Evolutionary conservation across 2,888 invertebrate species (phyloP), one percentile per base, ranked within the genome.

Genomic region (Noctuana brunneofusca): DNA sequence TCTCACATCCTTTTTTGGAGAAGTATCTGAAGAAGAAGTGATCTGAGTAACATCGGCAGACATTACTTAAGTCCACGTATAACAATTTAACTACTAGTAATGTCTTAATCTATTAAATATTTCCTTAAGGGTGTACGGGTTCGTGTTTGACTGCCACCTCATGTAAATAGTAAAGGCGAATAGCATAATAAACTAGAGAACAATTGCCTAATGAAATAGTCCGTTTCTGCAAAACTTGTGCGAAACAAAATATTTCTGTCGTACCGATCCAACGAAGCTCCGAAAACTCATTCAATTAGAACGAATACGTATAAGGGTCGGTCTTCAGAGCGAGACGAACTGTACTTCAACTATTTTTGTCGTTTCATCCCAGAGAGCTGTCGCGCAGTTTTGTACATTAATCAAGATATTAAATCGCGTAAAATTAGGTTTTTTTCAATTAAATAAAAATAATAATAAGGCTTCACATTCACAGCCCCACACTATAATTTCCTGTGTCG

Each of bases 201-300:
- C 41, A 41, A 41, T 41, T 9, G 8, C 41, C 9, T 41, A 41
- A 41, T 18, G 18, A 18, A 41, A 41, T 41, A 18, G 16, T 41
- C 3, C 9, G 41, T 9, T 9, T 3, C 41, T 18, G 14, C 16
- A 18, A 41, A 41, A 41, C 41, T 41, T 41, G 41, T 41, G 41
- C 41, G 41, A 41, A 18, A 41, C 16, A 41, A 18, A 41, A 18
- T 41, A 41, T 41, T 41, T 41, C 16, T 41, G 41, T 41, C 41
- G 16, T 8, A 38, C 38, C 0, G 14, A 41, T 16, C 16, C 41
- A 6, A 11, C 9, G 18, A 18, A 16, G 41, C 41, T 41, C 41
- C 41, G 27, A 46, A 49, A 50, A 27, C 38, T 58, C 38, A 57
- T 48, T 57, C 48, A 57, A 57, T 48, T 48, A 35, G 57, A 57